phyloP scores from a whole-genome alignment of 2,888 invertebrate genomes.

The Chromoteleia sp. region DNA sequence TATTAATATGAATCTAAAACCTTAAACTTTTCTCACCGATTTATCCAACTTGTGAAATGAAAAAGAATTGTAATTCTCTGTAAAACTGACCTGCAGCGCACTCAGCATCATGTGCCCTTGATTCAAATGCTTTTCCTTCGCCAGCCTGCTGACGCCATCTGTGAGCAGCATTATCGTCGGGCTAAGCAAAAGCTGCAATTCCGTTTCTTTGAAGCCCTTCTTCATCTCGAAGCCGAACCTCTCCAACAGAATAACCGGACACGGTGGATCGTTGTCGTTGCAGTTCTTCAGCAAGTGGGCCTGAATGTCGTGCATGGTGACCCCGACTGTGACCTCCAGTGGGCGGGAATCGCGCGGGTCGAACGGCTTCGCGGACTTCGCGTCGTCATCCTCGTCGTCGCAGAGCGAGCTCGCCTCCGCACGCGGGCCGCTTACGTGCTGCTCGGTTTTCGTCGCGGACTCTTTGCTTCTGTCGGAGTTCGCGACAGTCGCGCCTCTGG shows the following conservation, averaged over 20 bases:
- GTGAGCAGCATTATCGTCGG: conserved; percentile 94
- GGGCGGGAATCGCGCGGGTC: conserved; percentile 96
- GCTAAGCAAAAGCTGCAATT: conserved; percentile 94
- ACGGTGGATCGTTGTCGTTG: conserved; percentile 94
- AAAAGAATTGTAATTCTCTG: neutral
- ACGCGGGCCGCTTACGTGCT: conserved; percentile 78
- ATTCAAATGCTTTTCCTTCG: conserved; percentile 89
- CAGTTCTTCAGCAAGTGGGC: conserved; percentile 97
- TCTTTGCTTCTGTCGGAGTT: conserved; percentile 79
- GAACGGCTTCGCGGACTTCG: conserved; percentile 87
- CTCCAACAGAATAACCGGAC: conserved; percentile 95
- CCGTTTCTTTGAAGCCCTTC: conserved; percentile 96
- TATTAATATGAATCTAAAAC: no score
- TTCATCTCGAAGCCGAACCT: conserved; percentile 99
- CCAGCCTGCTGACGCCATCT: conserved; percentile 90
- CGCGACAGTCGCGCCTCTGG: conserved; percentile 84
- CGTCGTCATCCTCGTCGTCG: conserved; percentile 88
- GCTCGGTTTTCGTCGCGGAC: conserved; percentile 77
- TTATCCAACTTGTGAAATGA: no score
- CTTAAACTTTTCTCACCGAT: no score
- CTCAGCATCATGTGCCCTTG: conserved; percentile 95
- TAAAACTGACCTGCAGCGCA: conserved; percentile 83
- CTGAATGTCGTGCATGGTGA: conserved; percentile 97
- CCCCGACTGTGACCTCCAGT: conserved; percentile 95
- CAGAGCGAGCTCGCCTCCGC: conserved; percentile 84